phyloP scores from a whole-genome alignment of 2,113 vertebrate species.

The Euleptes europaea region DNA sequence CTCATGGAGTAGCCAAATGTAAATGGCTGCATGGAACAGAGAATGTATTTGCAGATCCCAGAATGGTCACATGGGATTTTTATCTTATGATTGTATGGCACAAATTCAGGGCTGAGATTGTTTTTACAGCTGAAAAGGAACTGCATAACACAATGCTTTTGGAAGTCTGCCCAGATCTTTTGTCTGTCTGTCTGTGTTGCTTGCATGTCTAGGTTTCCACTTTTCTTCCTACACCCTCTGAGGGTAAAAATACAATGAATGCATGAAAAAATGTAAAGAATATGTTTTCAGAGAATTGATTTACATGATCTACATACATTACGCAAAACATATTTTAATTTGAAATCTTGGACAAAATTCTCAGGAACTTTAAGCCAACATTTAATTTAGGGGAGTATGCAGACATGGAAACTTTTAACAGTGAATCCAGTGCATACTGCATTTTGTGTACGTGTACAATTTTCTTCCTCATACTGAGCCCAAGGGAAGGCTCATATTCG shows the following conservation, averaged over 20 bases:
- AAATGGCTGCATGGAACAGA: slow-evolving; percentile 28
- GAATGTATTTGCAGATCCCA: slow-evolving; percentile 52
- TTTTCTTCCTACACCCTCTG: slow-evolving; percentile 53
- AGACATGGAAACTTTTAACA: too few species aligned
- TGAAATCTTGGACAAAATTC: slow-evolving; percentile 15
- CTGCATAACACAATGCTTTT: slow-evolving; percentile 61
- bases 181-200: slow-evolving; percentile 51
- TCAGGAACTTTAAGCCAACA: not conserved
- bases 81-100: slow-evolving; percentile 60
- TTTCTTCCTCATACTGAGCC: too few species aligned
- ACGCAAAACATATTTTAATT: slow-evolving; percentile 28
- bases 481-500: too few species aligned
- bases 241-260: slow-evolving; percentile 41
- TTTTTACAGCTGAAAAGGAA: slow-evolving; percentile 75
- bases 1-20: slow-evolving; percentile 4
- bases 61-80: slow-evolving; percentile 51
- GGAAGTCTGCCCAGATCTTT: slow-evolving; percentile 62
- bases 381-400: not conserved
- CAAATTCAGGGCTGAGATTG: slow-evolving; percentile 63
- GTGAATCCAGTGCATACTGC: too few species aligned
- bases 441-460: too few species aligned
- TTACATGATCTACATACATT: slow-evolving; percentile 21
- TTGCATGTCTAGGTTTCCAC: slow-evolving; percentile 57
- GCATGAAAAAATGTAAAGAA: slow-evolving; percentile 29
- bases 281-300: slow-evolving; percentile 19